Evolutionary conservation across 2,888 invertebrate genomes (phyloP).

Genomic region (Adelphocoris suturalis): DNA sequence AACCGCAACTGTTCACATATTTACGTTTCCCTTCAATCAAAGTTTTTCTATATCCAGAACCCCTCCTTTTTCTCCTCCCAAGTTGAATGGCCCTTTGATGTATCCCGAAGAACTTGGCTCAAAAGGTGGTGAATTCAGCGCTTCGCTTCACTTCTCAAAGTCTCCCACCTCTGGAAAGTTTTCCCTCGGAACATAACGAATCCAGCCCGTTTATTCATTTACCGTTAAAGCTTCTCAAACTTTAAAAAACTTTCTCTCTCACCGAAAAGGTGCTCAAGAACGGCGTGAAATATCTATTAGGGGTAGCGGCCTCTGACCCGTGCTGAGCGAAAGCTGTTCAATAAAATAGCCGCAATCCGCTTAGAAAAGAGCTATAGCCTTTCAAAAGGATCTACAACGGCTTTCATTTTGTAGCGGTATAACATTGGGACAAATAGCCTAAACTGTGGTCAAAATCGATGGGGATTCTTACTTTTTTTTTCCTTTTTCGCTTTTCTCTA

Average conservation of each 20-base stretch:
- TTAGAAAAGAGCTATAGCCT: not conserved
- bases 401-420: not conserved
- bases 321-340: not conserved
- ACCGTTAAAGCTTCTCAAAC: slow-evolving; percentile 30
- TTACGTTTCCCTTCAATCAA: slow-evolving; percentile 19
- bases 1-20: slow-evolving; percentile 1
- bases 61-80: not conserved
- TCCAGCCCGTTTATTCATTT: slow-evolving; percentile 44
- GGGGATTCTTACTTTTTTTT: too few relatives aligned
- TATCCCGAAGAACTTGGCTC: slow-evolving; percentile 31
- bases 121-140: slow-evolving; percentile 54
- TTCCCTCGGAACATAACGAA: slow-evolving; percentile 45
- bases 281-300: not conserved
- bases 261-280: not conserved
- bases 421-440: not conserved
- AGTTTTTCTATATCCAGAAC: slow-evolving; percentile 1
- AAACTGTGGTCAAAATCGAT: too few relatives aligned
- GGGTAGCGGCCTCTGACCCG: not conserved
- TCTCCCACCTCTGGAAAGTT: not conserved
- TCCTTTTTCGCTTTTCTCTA: too few relatives aligned
- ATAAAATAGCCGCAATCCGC: not conserved
- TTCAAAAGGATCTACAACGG: not conserved
- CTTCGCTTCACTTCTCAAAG: slow-evolving; percentile 54
- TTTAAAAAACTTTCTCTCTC: slow-evolving; percentile 44
- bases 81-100: slow-evolving; percentile 58